Conservation (phyloP, 2,797 vertebrate species). For the Serranus cabrilla region DNA sequence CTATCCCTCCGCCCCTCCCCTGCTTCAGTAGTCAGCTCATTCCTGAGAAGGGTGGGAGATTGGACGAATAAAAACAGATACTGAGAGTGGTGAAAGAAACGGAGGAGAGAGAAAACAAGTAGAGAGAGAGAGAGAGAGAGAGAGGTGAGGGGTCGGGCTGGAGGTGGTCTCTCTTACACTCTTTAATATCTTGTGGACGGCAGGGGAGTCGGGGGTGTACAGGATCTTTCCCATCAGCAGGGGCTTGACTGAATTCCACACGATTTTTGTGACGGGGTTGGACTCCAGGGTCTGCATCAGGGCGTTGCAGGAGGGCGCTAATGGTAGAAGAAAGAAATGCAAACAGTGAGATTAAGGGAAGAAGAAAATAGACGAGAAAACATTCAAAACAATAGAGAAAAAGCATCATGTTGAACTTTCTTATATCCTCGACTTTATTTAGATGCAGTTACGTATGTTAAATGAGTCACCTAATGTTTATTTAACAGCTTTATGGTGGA, state of each 20-base stretch:
- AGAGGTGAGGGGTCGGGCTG: conserved; percentile 60
- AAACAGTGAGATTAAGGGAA: conserved; percentile 1
- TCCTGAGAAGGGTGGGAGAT: conserved; percentile 60
- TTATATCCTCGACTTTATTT: too few relatives aligned
- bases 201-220: conserved; percentile 92
- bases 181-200: conserved; percentile 90
- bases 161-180: conserved; percentile 88
- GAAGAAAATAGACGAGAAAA: neutral
- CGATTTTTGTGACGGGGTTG: conserved; percentile 94
- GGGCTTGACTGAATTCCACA: conserved; percentile 95
- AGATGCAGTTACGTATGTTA: neutral
- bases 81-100: conserved; percentile 30
- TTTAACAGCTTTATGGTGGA: neutral
- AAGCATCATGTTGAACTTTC: neutral
- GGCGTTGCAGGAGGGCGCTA: conserved; percentile 95
- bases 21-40: conserved; percentile 63
- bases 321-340: conserved; percentile 28
- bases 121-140: conserved; percentile 9
- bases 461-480: neutral
- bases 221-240: conserved; percentile 98
- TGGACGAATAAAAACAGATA: conserved; percentile 41
- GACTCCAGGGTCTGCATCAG: conserved; percentile 95
- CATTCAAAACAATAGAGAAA: neutral
- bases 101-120: conserved; percentile 25
- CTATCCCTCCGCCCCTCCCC: conserved; percentile 33